Percentiles rank a stretch among this genome's conserved stretches.
phyloP scores from a whole-genome alignment of 1,140 invertebrate species.

The Heliconius hewitsoni region DNA sequence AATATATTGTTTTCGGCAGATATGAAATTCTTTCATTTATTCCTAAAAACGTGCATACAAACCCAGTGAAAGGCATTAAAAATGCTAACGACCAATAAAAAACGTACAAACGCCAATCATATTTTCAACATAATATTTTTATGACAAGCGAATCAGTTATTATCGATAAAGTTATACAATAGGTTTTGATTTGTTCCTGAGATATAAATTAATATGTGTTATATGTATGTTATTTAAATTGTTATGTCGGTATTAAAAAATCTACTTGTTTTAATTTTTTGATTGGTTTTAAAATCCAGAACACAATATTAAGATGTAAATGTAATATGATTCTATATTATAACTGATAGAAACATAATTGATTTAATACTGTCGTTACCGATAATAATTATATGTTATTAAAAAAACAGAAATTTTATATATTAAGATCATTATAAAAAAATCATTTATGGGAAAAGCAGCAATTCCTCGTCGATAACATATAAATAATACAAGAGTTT shows the following conservation, averaged over 20 bases:
- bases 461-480: neutral
- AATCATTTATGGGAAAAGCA: no score
- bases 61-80: slow-evolving; percentile 5
- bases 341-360: no score
- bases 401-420: no score
- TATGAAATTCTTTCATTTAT: neutral
- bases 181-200: slow-evolving; percentile 12
- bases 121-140: slow-evolving; percentile 29
- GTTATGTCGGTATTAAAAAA: neutral
- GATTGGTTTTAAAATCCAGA: no score
- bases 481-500: neutral
- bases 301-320: no score
- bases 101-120: slow-evolving; percentile 24
- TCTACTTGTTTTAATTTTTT: neutral
- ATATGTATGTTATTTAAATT: neutral
- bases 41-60: neutral
- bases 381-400: no score
- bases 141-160: slow-evolving; percentile 24
- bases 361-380: no score
- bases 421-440: no score
- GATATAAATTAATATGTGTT: slow-evolving; percentile 17
- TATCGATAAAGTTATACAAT: slow-evolving; percentile 31
- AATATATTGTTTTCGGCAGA: neutral
- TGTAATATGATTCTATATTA: no score
- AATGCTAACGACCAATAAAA: slow-evolving; percentile 1